These are phyloP conservation scores for Alviniconcha strummeri DNA, from an alignment of 2,888 invertebrate genomes.

Conservation along the genomic window DNA sequence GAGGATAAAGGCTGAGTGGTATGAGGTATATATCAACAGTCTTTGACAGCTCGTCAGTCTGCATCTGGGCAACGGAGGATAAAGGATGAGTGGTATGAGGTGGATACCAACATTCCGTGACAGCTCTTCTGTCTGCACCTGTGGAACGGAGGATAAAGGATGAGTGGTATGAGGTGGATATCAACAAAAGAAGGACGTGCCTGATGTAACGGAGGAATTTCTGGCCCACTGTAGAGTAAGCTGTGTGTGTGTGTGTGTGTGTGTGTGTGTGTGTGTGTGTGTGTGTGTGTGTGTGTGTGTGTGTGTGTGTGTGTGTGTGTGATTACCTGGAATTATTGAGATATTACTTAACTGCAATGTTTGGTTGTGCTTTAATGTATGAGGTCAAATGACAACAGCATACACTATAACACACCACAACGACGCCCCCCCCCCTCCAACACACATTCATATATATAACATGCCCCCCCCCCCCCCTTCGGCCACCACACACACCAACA, in stretches of 20 bases:
- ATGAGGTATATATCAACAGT: no score
- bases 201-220: no score
- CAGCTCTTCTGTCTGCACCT: background rate
- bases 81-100: no score
- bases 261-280: background rate
- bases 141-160: background rate
- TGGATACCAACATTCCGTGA: no score
- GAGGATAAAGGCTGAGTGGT: background rate
- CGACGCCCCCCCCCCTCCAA: background rate
- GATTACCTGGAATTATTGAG: background rate
- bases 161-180: no score
- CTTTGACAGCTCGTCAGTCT: constrained; percentile 17
- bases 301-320: constrained; percentile 4
- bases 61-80: background rate
- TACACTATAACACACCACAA: background rate
- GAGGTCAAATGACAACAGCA: background rate
- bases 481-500: background rate
- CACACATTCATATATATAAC: no score
- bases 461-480: no score
- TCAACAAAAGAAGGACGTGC: no score
- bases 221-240: background rate
- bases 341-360: no score
- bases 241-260: background rate
- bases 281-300: constrained; percentile 1
- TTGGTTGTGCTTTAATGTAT: no score